Conservation (phyloP, 2,113 vertebrate species). For the Polyodon spathula region DNA sequence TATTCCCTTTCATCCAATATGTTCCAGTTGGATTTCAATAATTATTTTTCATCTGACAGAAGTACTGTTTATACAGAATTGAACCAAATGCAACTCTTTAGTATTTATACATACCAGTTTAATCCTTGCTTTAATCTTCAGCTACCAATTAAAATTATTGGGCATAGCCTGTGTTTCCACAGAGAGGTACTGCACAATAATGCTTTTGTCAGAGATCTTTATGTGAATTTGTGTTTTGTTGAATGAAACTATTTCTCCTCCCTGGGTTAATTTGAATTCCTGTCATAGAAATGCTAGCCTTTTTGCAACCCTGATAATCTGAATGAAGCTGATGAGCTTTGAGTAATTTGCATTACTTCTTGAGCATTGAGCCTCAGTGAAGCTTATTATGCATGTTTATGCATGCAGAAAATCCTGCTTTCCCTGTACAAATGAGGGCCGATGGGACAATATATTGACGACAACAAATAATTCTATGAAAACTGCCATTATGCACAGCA, state of each 20-base stretch:
- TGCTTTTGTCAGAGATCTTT: too few species aligned
- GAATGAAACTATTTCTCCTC: not conserved
- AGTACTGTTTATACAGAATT: too few species aligned
- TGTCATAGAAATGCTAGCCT: not conserved
- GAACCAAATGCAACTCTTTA: too few species aligned
- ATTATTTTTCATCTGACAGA: too few species aligned
- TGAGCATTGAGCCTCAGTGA: slow-evolving; percentile 5
- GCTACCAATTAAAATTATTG: too few species aligned
- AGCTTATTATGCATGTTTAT: slow-evolving; percentile 9
- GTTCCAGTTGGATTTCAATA: too few species aligned
- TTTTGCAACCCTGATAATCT: not conserved
- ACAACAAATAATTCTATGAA: not conserved
- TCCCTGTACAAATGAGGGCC: slow-evolving; percentile 2
- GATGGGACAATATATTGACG: not conserved
- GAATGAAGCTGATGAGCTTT: slow-evolving; percentile 8
- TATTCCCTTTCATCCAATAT: too few species aligned
- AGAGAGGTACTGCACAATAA: too few species aligned
- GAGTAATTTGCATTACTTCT: slow-evolving; percentile 11
- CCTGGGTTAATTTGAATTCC: not conserved
- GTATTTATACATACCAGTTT: too few species aligned
- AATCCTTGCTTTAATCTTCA: too few species aligned
- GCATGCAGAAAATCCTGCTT: slow-evolving; percentile 10
- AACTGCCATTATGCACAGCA: not conserved
- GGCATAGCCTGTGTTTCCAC: too few species aligned
- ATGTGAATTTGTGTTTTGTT: too few species aligned